These are phyloP conservation scores for Loris lydekkerianus DNA, from an alignment of 2,797 vertebrate genomes.

Conservation along the genomic window DNA sequence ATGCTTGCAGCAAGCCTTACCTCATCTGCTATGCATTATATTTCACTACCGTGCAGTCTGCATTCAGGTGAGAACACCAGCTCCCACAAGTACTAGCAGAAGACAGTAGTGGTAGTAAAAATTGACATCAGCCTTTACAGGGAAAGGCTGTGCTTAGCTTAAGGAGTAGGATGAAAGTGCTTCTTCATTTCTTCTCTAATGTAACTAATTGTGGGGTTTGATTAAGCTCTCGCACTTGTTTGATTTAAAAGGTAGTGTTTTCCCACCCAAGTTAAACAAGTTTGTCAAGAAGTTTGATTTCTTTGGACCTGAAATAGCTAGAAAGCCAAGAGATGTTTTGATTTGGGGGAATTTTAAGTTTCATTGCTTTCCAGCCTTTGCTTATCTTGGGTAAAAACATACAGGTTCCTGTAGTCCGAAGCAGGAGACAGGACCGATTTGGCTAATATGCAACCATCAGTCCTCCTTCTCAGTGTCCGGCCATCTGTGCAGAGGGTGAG, in stretches of 20 bases:
- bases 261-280: not conserved
- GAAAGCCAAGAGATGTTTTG: not conserved
- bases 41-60: not conserved
- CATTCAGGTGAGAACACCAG: not conserved
- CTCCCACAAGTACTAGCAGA: not conserved
- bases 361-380: not conserved
- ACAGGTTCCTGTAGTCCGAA: not conserved
- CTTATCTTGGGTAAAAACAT: not conserved
- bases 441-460: not conserved
- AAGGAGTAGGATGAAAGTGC: not conserved
- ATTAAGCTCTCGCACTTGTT: not conserved
- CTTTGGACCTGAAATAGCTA: not conserved
- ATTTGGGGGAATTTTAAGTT: not conserved
- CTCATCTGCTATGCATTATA: not conserved
- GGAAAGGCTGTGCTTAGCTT: not conserved
- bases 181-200: not conserved
- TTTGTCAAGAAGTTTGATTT: constrained; percentile 14
- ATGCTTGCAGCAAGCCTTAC: not conserved
- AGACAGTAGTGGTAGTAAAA: not conserved
- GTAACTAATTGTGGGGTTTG: not conserved
- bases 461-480: not conserved
- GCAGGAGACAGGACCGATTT: not conserved
- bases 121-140: not conserved
- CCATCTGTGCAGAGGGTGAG: rapidly evolving
- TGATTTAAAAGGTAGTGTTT: not conserved